phyloP scores from a whole-genome alignment of 2,797 vertebrate species.

The Sebastes oblongus region DNA sequence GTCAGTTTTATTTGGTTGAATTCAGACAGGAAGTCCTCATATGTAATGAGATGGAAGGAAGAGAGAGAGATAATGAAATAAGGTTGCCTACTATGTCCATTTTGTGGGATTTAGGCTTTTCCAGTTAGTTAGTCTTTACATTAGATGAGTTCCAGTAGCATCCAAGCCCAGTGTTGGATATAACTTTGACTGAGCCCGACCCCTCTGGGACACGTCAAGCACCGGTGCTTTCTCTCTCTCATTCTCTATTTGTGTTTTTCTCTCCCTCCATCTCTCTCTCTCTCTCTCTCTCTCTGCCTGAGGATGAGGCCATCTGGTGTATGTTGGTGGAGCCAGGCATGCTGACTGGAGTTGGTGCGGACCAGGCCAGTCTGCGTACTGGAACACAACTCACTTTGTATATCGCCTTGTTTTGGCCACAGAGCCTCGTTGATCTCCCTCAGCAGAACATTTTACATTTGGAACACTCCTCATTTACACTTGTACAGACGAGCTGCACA shows the following conservation, averaged over 20 bases:
- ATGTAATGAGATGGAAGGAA: conserved; percentile 24
- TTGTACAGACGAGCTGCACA: conserved; percentile 55
- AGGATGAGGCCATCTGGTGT: conserved; percentile 74
- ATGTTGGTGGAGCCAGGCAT: conserved; percentile 63
- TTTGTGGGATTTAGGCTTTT: conserved; percentile 60
- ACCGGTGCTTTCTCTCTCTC: conserved; percentile 56
- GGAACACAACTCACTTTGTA: conserved; percentile 64
- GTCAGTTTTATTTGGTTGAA: conserved; percentile 22
- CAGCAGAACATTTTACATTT: conserved; percentile 70
- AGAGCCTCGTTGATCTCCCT: conserved; percentile 41
- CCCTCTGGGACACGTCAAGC: conserved; percentile 74
- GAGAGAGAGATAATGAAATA: neutral
- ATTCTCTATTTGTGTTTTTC: neutral
- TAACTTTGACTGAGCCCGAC: conserved; percentile 65
- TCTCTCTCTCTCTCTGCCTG: conserved; percentile 33
- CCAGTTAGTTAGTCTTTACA: conserved; percentile 63
- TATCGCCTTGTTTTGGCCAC: conserved; percentile 62
- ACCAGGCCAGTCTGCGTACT: conserved; percentile 56
- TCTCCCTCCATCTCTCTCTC: neutral
- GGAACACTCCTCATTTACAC: conserved; percentile 64
- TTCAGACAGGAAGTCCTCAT: conserved; percentile 9
- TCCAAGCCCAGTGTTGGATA: conserved; percentile 61
- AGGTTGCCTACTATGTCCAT: conserved; percentile 20
- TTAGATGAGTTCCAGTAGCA: conserved; percentile 57
- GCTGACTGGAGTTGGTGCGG: conserved; percentile 55